A percentile compares a stretch with the other conserved stretches of the same genome.
These are phyloP conservation scores for Acronicta alni DNA, from an alignment of 2,888 invertebrate genomes.

Conservation along the genomic window DNA sequence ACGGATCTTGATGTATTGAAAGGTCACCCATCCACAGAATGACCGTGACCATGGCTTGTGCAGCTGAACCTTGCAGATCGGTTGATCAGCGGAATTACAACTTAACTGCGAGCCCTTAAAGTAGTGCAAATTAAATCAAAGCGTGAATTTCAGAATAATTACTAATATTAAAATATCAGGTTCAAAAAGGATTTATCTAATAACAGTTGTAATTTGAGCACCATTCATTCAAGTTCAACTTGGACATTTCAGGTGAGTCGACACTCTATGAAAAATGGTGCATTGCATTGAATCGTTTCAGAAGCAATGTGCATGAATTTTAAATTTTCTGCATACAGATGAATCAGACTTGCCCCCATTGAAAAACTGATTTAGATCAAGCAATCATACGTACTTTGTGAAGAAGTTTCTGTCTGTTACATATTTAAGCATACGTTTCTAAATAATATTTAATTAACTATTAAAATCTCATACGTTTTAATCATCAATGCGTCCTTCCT, in stretches of 20 bases:
- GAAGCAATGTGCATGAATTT: conserved; percentile 70
- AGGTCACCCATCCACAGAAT: no score
- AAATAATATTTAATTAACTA: neutral
- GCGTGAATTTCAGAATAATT: no score
- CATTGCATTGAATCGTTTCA: conserved; percentile 55
- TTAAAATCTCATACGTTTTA: no score
- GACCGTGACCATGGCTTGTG: no score
- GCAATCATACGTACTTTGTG: conserved; percentile 7
- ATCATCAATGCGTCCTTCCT: no score
- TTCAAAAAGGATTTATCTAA: conserved; percentile 12
- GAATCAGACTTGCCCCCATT: conserved; percentile 54
- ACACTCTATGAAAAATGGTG: conserved; percentile 62
- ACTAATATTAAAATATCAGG: no score
- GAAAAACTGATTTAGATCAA: conserved; percentile 59
- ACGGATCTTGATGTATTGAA: no score
- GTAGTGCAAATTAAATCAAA: no score
- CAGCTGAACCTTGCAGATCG: no score
- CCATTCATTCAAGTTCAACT: conserved; percentile 35
- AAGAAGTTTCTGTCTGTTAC: conserved; percentile 2
- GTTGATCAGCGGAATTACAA: no score
- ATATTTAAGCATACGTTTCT: no score
- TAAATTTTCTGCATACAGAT: conserved; percentile 70
- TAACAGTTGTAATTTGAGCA: conserved; percentile 25
- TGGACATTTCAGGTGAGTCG: conserved; percentile 30
- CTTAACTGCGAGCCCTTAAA: no score